Base-by-base conservation (phyloP, 2,113 vertebrate species). In the Epinephelus lanceolatus region DNA sequence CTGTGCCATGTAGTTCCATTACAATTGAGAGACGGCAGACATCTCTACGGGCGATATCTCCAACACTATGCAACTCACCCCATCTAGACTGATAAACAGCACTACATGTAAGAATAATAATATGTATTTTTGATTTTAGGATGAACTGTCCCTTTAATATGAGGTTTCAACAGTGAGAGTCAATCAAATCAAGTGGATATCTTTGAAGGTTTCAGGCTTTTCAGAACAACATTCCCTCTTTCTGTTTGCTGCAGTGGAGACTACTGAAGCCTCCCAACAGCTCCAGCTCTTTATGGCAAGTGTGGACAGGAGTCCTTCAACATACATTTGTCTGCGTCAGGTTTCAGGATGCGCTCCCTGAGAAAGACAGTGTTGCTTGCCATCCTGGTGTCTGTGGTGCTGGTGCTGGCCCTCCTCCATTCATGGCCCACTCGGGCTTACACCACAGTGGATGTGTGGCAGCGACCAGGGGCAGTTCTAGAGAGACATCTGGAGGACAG, bases 361-460 rank as follows among this genome's bases (percentile, higher is more conserved):
- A 93, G 81, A 68, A 95, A 92, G 90, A 94, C 91, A 0, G 63
- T 89, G 82, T 60, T 95, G 84, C 71, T 96, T 42, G 95, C 86
- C 75, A 78, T 95, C 81, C 71, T 95, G 85, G 93, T 86, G 69
- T 92, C 92, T 4, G 92, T 90, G 55, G 67, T 90, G 17, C 86
- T 93, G 53, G 88, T 93, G 0, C 76, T 93, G 57, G 90, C 93
- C 30, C 80, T 94, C 19, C 79, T 94, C 55, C 90, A 92, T 62
- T 88, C 91, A 0, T 95, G 94, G 95, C 92, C 90, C 40, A 90
- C 91, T 47, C 71, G 89, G 56, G 51, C 11, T 6, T 66, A 86
- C 81, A 88, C 85, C 56, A 84, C 90, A 0, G 89, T 93, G 70
- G 91, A 95, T 3, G 82, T 92, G 37, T 92, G 95, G 86, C 93